Conservation (phyloP, 1,140 invertebrate species). For the Drosophila dunni region DNA sequence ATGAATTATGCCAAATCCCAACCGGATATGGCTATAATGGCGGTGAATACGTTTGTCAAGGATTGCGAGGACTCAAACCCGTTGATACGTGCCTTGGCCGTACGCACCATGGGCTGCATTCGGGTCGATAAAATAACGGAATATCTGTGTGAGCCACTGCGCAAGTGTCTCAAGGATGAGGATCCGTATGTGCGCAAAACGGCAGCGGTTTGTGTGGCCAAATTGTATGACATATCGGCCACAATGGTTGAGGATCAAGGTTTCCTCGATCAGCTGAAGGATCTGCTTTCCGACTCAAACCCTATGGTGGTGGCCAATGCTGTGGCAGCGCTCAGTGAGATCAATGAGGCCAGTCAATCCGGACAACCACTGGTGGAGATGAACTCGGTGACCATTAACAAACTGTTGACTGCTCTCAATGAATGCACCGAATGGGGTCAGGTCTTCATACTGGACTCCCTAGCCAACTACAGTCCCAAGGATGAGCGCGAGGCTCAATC, state of each 20-base stretch:
- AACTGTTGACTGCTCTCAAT: slow-evolving; percentile 98
- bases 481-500: slow-evolving; percentile 99
- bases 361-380: slow-evolving; percentile 97
- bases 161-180: slow-evolving; percentile 99
- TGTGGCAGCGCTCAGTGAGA: slow-evolving; percentile 99
- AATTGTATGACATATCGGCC: slow-evolving; percentile 99
- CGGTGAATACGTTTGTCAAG: slow-evolving; percentile 99
- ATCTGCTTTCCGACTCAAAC: slow-evolving; percentile 99
- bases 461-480: slow-evolving; percentile 98
- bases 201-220: slow-evolving; percentile 99
- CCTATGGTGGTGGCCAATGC: slow-evolving; percentile 99
- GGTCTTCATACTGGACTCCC: slow-evolving; percentile 99
- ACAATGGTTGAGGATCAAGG: slow-evolving; percentile 94
- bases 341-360: slow-evolving; percentile 97
- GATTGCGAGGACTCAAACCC: slow-evolving; percentile 99
- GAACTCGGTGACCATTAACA: slow-evolving; percentile 99
- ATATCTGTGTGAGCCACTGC: slow-evolving; percentile 98
- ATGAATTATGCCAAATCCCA: slow-evolving; percentile 99
- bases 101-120: slow-evolving; percentile 99
- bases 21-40: slow-evolving; percentile 99
- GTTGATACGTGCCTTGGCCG: slow-evolving; percentile 98
- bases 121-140: slow-evolving; percentile 99
- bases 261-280: slow-evolving; percentile 98
- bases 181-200: slow-evolving; percentile 99
- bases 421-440: slow-evolving; percentile 99